These are phyloP conservation scores for Serrognathus titanus DNA, from an alignment of 2,888 invertebrate species.

Conservation along the genomic window DNA sequence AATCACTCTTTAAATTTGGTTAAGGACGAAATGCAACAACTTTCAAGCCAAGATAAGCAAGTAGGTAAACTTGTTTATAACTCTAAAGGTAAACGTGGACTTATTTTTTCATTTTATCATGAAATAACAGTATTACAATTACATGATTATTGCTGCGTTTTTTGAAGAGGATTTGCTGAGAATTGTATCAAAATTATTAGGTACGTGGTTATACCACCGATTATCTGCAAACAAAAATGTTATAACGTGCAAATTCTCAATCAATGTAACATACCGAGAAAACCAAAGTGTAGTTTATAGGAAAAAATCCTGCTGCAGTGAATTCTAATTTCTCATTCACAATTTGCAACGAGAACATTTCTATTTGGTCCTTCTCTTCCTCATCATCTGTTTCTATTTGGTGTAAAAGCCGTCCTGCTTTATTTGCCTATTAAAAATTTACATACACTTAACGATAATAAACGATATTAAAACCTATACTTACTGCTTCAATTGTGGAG, in stretches of 20 bases:
- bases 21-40: slow-evolving; percentile 49
- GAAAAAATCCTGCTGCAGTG: slow-evolving; percentile 40
- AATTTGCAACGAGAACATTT: slow-evolving; percentile 43
- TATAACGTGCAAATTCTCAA: not conserved
- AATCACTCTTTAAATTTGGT: slow-evolving; percentile 52
- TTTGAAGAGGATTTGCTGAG: slow-evolving; percentile 15
- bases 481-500: slow-evolving; percentile 33
- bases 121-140: too few relatives aligned
- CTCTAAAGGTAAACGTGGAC: not conserved
- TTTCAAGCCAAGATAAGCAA: slow-evolving; percentile 48
- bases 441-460: not conserved
- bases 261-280: slow-evolving; percentile 34
- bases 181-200: slow-evolving; percentile 41
- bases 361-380: slow-evolving; percentile 38
- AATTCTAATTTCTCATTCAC: slow-evolving; percentile 39
- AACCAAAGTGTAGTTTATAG: slow-evolving; percentile 36
- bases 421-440: slow-evolving; percentile 28
- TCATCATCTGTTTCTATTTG: slow-evolving; percentile 37
- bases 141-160: not conserved
- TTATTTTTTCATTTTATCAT: too few relatives aligned
- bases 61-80: slow-evolving; percentile 36
- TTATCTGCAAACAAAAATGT: slow-evolving; percentile 26
- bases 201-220: slow-evolving; percentile 38
- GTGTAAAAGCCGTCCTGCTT: slow-evolving; percentile 35
- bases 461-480: not conserved